Evolutionary conservation across 2,888 invertebrate species (phyloP), one percentile per base, ranked within the genome.

Genomic region (Malthinus seriepunctatus): DNA sequence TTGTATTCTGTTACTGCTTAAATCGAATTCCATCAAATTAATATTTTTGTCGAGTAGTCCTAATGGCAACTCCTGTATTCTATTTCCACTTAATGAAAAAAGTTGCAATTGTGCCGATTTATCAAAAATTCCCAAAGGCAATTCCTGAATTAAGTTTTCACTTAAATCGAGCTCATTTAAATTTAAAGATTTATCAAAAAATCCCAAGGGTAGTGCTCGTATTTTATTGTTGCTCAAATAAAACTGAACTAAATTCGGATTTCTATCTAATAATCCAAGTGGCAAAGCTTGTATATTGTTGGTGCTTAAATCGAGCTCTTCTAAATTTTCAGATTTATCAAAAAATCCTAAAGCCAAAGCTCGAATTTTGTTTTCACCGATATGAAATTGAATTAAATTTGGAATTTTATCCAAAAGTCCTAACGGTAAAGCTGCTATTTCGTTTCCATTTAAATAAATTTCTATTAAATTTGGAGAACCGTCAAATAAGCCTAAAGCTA

Each of bases 401-500:
- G 10, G 31, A n/a, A 52, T 34, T 10, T 11, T 42, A 34, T 51
- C 51, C 8, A 42, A 57, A 9, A 34, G 46, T 10, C 47, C 51
- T 37, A 57, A 57, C 1, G 57, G 42, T 31, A 48, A 35, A 31
- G 39, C 32, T 7, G 50, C 32, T 4, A 8, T 15, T 32, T 51
- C 11, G 37, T 56, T 56, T 33, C 51, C 56, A 5, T 48, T 37
- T 31, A 70, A 42, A 50, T 66, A 58, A n/a, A 69, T 39, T 9
- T 62, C 35, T 53, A 58, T 37, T 33, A 70, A 46, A 32, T 62
- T 61, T 11, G 51, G 32, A 2, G 60, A 38, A 11, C 53, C 38
- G 56, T 68, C 67, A 46, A 69, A 69, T 31, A 69, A 32, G 9
- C 65, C 64, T 23, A 63, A 32, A 8, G 61, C 54, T 15, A 70